These are phyloP conservation scores for Anhinga rufa DNA, from an alignment of 2,113 vertebrate genomes.

Conservation along the genomic window DNA sequence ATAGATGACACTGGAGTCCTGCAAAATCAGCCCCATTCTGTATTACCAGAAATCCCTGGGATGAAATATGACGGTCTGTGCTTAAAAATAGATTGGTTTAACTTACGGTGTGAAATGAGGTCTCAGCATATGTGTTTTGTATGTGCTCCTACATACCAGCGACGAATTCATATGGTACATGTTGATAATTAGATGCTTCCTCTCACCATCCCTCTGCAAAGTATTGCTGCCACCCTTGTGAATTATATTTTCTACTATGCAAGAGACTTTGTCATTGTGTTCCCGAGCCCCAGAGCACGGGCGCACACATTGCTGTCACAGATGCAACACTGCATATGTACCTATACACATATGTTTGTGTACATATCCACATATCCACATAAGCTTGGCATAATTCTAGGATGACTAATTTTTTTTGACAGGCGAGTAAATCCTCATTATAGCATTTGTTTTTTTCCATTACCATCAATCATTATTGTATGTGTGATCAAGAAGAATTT, in stretches of 20 bases:
- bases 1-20: background rate
- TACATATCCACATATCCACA: background rate
- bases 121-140: background rate
- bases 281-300: background rate
- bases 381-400: background rate
- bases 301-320: background rate
- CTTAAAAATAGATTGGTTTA: background rate
- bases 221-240: background rate
- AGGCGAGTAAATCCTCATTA: constrained; percentile 45
- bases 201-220: background rate
- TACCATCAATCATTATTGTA: constrained; percentile 47
- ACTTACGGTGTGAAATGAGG: background rate
- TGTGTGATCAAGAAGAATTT: constrained; percentile 37
- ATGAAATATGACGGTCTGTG: background rate
- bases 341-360: background rate
- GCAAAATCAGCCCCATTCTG: background rate
- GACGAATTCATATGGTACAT: background rate
- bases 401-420: constrained; percentile 42
- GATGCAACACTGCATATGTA: background rate
- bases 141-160: background rate
- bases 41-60: background rate
- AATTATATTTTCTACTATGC: background rate
- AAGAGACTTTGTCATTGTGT: background rate
- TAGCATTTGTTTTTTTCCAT: constrained; percentile 42
- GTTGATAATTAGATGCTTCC: background rate